phyloP scores from a whole-genome alignment of 2,888 invertebrate species.

The Endotricha flammealis region DNA sequence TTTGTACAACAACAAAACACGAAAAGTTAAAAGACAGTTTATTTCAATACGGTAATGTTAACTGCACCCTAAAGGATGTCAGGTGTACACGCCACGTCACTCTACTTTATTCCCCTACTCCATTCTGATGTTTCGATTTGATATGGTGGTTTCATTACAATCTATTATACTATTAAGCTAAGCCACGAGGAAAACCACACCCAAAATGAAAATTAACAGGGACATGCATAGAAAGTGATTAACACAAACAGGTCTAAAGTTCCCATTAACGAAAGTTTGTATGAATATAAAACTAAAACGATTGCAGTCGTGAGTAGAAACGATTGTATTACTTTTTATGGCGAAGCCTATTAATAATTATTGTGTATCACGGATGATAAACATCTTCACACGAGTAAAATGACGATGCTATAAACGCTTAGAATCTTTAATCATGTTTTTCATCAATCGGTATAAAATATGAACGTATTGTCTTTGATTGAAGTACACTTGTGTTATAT shows the following conservation, averaged over 20 bases:
- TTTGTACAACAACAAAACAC: no score
- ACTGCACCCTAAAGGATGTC: constrained; percentile 26
- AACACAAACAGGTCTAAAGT: constrained; percentile 13
- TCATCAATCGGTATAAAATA: neutral
- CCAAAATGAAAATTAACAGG: constrained; percentile 29
- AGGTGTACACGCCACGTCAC: constrained; percentile 48
- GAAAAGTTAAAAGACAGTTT: no score
- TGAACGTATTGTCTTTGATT: no score
- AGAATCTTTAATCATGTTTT: neutral
- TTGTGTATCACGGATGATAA: constrained; percentile 19
- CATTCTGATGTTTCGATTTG: constrained; percentile 39
- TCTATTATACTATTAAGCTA: constrained; percentile 32
- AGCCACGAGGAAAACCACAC: constrained; percentile 36
- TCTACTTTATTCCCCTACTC: constrained; percentile 48
- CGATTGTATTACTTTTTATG: constrained; percentile 7
- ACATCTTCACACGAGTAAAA: constrained; percentile 14
- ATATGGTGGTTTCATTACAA: constrained; percentile 36
- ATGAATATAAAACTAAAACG: neutral
- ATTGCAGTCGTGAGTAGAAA: constrained; percentile 1
- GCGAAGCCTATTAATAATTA: constrained; percentile 4
- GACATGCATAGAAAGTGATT: constrained; percentile 23
- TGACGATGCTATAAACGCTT: constrained; percentile 4
- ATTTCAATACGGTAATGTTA: no score
- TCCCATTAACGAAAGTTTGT: neutral
- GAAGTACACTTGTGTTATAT: neutral